Conservation (phyloP, 1,140 invertebrate species). For the Scylla paramamosain region DNA sequence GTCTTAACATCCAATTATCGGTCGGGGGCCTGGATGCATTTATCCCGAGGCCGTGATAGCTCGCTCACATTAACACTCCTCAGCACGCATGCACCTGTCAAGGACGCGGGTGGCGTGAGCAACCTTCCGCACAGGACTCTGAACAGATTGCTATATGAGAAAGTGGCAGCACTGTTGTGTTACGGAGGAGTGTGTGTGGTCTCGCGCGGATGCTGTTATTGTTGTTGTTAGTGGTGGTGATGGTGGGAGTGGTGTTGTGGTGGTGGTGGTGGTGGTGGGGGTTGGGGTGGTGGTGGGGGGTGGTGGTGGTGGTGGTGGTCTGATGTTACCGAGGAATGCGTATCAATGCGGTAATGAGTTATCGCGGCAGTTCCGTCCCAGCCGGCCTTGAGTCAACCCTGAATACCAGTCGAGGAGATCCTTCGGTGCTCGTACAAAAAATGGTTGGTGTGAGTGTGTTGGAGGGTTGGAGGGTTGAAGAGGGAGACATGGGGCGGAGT, state of each 20-base stretch:
- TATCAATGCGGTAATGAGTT: neutral
- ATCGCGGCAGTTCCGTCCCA: neutral
- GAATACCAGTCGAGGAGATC: neutral
- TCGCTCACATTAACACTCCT: neutral
- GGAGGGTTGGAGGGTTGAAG: neutral
- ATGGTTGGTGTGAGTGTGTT: neutral
- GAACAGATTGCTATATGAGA: constrained; percentile 1
- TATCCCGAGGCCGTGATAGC: neutral
- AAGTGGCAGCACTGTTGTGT: neutral
- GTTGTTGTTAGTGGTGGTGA: neutral
- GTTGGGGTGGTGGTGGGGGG: no score
- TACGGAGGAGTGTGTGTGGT: neutral
- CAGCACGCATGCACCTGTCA: neutral
- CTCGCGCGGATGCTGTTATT: neutral
- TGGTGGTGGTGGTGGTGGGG: no score
- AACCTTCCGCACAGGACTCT: neutral
- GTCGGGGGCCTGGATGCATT: neutral
- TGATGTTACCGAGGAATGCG: neutral
- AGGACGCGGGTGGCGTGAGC: neutral
- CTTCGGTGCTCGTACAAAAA: neutral
- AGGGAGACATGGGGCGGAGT: neutral
- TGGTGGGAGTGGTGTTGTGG: no score
- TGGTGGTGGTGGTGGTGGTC: no score
- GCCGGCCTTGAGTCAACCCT: neutral
- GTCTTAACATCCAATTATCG: no score